Evolutionary conservation across 2,797 vertebrate species (phyloP).

Genomic region (Poeciliopsis gracilis): DNA sequence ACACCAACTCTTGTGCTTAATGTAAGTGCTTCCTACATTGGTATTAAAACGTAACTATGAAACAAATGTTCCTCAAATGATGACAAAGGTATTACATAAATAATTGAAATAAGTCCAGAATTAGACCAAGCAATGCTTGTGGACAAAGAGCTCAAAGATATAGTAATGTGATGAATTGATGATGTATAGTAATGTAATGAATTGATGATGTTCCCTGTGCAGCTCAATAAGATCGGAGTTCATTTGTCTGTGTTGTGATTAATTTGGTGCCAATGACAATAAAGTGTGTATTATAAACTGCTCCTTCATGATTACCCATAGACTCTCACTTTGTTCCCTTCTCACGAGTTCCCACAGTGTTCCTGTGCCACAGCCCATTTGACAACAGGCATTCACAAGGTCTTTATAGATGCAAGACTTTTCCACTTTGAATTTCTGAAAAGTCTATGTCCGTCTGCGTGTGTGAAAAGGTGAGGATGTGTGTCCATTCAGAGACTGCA

Average conservation of each 20-base stretch:
- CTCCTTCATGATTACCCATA: constrained; percentile 50
- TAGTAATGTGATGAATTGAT: constrained; percentile 23
- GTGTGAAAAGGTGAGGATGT: constrained; percentile 71
- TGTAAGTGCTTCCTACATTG: background rate
- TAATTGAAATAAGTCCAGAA: background rate
- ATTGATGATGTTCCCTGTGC: constrained; percentile 32
- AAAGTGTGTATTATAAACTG: constrained; percentile 46
- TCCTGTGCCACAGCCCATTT: constrained; percentile 59
- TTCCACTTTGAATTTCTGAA: constrained; percentile 65
- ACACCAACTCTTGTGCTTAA: background rate
- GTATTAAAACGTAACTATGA: background rate
- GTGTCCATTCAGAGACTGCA: constrained; percentile 69
- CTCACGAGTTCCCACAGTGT: constrained; percentile 59
- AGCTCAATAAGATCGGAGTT: constrained; percentile 28
- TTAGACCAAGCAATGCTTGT: background rate
- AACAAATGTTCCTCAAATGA: background rate
- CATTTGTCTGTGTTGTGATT: constrained; percentile 59
- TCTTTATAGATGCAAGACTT: constrained; percentile 51
- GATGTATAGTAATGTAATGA: constrained; percentile 12
- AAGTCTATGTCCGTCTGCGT: constrained; percentile 44
- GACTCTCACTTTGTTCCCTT: constrained; percentile 45
- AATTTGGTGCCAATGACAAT: constrained; percentile 50
- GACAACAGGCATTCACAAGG: constrained; percentile 65
- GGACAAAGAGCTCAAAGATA: background rate
- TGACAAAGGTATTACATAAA: background rate